These are phyloP conservation scores for Chloroclysta siterata DNA, from an alignment of 2,888 invertebrate genomes.

Conservation along the genomic window DNA sequence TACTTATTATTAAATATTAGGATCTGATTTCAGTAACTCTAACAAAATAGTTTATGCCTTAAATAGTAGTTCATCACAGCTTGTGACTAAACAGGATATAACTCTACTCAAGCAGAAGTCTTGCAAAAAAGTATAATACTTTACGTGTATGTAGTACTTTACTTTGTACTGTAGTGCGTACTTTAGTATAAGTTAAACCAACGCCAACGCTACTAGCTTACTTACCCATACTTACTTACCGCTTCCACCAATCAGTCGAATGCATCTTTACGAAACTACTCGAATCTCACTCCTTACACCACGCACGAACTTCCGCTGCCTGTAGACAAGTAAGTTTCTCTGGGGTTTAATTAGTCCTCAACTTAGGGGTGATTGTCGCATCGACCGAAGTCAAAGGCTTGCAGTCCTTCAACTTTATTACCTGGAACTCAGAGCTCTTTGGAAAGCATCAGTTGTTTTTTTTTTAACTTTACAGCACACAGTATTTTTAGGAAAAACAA, in stretches of 20 bases:
- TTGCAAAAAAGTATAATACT: too few relatives aligned
- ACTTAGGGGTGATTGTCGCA: constrained; percentile 73
- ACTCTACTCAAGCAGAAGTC: neutral
- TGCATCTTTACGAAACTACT: constrained; percentile 21
- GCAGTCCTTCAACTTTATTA: constrained; percentile 27
- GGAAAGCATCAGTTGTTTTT: neutral
- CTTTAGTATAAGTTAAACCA: too few relatives aligned
- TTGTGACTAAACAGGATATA: neutral
- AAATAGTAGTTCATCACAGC: too few relatives aligned
- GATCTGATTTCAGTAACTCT: too few relatives aligned
- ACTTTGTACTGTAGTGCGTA: too few relatives aligned
- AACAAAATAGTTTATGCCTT: too few relatives aligned
- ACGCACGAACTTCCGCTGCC: constrained; percentile 41
- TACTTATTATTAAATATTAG: too few relatives aligned
- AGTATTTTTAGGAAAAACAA: neutral
- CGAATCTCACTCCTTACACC: constrained; percentile 40
- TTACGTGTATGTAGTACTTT: too few relatives aligned
- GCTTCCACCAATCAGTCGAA: constrained; percentile 5
- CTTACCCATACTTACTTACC: neutral
- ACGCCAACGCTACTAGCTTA: too few relatives aligned
- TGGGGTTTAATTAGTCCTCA: constrained; percentile 76
- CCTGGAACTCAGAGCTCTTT: neutral
- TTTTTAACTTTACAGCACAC: too few relatives aligned
- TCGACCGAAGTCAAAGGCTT: constrained; percentile 56
- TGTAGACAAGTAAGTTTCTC: constrained; percentile 66